Conservation (phyloP, 1,140 invertebrate species). For the Camponotus floridanus region DNA sequence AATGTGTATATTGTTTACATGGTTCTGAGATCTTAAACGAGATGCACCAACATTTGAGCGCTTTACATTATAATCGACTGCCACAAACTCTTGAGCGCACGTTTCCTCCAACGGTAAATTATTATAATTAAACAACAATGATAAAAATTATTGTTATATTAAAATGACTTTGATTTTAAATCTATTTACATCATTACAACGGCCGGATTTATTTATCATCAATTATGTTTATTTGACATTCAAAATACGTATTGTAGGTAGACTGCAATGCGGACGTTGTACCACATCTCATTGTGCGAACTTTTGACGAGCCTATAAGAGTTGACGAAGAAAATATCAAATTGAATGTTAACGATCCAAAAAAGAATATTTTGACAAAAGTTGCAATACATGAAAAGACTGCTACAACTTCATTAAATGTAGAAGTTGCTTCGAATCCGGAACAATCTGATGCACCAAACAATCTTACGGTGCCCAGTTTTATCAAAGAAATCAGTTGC, state of each 20-base stretch:
- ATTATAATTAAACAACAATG: background rate
- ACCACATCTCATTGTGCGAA: conserved; percentile 78
- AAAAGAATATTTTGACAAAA: background rate
- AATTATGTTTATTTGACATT: background rate
- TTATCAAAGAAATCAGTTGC: background rate
- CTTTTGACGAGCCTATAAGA: conserved; percentile 69
- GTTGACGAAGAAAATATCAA: background rate
- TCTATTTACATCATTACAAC: background rate
- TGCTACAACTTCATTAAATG: background rate
- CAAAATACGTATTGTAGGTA: background rate
- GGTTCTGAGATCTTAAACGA: conserved; percentile 83
- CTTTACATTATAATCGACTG: conserved; percentile 83
- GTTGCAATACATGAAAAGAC: background rate
- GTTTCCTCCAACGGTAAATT: conserved; percentile 75
- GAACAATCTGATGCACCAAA: conserved; percentile 2
- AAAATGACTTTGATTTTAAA: background rate
- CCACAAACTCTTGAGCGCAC: conserved; percentile 83
- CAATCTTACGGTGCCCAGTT: background rate
- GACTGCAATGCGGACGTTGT: conserved; percentile 75
- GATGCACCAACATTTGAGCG: conserved; percentile 84
- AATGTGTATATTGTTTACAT: conserved; percentile 86
- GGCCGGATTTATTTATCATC: background rate
- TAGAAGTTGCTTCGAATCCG: background rate
- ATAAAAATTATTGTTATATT: background rate
- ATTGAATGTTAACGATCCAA: background rate